phyloP scores from a whole-genome alignment of 2,888 invertebrate genomes.

The Frankliniella fusca region DNA sequence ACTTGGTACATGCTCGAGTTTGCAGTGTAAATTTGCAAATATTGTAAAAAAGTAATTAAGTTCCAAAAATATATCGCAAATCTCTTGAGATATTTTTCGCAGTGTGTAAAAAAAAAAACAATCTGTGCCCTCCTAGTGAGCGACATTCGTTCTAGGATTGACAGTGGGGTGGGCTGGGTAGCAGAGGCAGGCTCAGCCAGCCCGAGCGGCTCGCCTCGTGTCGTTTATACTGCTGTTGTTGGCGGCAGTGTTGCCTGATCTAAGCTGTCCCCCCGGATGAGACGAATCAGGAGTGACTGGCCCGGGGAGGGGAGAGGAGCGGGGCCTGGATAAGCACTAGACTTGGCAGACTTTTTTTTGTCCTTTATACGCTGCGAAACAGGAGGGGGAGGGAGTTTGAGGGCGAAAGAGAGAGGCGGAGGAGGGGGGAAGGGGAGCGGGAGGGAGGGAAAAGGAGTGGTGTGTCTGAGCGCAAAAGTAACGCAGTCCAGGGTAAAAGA shows the following conservation, averaged over 20 bases:
- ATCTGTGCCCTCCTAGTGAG: neutral
- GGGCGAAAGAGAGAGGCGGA: neutral
- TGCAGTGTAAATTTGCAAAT: too few relatives aligned
- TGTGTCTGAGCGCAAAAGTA: neutral
- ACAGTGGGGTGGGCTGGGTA: too few relatives aligned
- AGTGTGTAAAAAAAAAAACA: too few relatives aligned
- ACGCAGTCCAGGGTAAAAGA: neutral
- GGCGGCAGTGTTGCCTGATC: neutral
- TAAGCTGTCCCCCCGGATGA: neutral
- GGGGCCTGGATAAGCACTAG: conserved; percentile 17
- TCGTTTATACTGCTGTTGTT: neutral
- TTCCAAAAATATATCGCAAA: too few relatives aligned
- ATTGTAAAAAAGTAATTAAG: too few relatives aligned
- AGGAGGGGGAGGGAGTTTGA: neutral
- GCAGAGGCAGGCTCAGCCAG: too few relatives aligned
- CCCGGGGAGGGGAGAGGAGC: neutral
- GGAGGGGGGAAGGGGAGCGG: neutral
- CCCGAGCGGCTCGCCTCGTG: neutral
- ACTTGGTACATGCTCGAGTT: too few relatives aligned
- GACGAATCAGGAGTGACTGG: conserved; percentile 4
- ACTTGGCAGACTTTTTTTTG: neutral
- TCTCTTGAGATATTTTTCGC: too few relatives aligned
- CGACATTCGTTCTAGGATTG: too few relatives aligned
- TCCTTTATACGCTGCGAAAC: neutral
- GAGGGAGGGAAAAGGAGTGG: neutral